Percentiles rank a stretch among this genome's conserved stretches.
Conservation (phyloP, 2,113 vertebrate species). For the Reinhardtius hippoglossoides region DNA sequence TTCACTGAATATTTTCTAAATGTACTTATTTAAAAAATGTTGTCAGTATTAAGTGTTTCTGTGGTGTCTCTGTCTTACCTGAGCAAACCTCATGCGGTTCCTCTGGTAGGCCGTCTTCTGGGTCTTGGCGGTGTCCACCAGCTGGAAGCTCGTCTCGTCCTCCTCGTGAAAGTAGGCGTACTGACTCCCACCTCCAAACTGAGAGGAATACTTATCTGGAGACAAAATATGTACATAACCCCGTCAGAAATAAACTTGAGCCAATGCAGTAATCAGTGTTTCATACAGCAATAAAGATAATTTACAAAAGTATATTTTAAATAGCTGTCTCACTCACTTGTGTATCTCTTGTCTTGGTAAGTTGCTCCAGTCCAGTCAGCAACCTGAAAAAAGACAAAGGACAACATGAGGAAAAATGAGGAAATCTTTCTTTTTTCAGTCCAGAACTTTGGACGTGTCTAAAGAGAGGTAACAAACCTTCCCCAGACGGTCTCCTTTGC, state of each 20-base stretch:
- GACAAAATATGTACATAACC: neutral
- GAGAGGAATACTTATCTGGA: constrained; percentile 96
- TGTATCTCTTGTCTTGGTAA: constrained; percentile 98
- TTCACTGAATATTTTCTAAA: too few species aligned
- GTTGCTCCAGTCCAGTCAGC: constrained; percentile 99
- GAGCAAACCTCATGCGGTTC: constrained; percentile 97
- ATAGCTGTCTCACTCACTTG: constrained; percentile 84
- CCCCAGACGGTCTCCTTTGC: constrained; percentile 96
- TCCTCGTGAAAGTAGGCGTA: constrained; percentile 99
- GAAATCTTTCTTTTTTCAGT: neutral
- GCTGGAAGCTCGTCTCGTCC: constrained; percentile 97
- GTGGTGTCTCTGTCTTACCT: constrained; percentile 80
- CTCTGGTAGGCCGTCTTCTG: constrained; percentile 98
- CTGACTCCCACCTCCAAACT: constrained; percentile 97
- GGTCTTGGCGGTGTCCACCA: constrained; percentile 95
- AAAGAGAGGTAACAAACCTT: constrained; percentile 83
- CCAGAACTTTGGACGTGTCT: fast-evolving
- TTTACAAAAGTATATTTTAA: neutral
- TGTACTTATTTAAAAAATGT: too few species aligned
- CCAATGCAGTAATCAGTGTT: neutral
- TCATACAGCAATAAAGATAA: neutral
- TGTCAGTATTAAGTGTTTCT: neutral
- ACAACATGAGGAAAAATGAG: neutral
- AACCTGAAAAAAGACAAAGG: constrained; percentile 81
- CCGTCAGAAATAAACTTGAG: neutral